A percentile compares a stretch with the other conserved stretches of the same genome.
These are phyloP conservation scores for Sycophaga agraensis DNA, from an alignment of 1,140 invertebrate genomes.

Conservation along the genomic window DNA sequence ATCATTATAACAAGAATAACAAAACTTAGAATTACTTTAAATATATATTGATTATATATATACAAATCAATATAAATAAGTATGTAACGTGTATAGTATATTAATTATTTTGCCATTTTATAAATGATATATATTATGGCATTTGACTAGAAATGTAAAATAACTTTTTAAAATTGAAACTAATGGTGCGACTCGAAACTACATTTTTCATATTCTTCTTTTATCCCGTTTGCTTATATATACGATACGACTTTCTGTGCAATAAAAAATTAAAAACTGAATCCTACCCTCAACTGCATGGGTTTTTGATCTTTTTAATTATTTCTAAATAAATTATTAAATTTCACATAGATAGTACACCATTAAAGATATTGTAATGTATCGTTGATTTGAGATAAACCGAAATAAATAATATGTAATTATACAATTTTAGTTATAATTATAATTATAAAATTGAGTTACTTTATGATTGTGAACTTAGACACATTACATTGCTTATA, in stretches of 20 bases:
- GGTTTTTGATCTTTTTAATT: conserved; percentile 4
- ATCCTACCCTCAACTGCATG: conserved; percentile 42
- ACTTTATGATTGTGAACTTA: not conserved
- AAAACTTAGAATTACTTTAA: conserved; percentile 9
- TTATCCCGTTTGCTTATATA: conserved; percentile 9
- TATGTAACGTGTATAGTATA: conserved; percentile 6
- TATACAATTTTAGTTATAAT: not conserved
- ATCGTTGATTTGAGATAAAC: not conserved
- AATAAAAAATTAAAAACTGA: too few relatives aligned
- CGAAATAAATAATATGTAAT: not conserved
- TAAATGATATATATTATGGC: conserved; percentile 13
- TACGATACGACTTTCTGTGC: too few relatives aligned
- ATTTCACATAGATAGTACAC: conserved; percentile 4
- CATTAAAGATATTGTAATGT: conserved; percentile 27
- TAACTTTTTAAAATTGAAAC: conserved; percentile 9
- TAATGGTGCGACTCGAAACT: not conserved
- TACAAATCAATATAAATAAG: conserved; percentile 17
- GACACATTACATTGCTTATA: conserved; percentile 28
- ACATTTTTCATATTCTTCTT: not conserved
- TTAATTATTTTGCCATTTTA: conserved; percentile 27
- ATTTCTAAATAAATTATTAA: not conserved
- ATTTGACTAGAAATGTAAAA: conserved; percentile 12
- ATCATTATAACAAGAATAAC: conserved; percentile 17
- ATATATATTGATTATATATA: conserved; percentile 18
- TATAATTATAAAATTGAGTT: not conserved